Conservation (phyloP, 2,888 invertebrate species). For the Operophtera brumata region DNA sequence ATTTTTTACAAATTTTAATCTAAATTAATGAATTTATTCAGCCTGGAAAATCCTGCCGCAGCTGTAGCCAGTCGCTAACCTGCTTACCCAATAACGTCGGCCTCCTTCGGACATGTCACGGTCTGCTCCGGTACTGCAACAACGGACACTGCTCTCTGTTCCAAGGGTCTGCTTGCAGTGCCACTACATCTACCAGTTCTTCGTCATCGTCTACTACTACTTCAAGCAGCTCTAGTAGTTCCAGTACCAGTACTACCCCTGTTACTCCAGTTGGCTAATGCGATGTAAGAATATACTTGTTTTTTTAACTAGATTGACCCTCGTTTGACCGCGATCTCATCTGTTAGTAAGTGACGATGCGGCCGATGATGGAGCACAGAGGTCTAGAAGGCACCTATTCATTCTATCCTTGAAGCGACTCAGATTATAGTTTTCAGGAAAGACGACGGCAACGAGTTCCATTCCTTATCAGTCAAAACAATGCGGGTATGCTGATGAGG, state of each 20-base stretch:
- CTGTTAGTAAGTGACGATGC: too few relatives aligned
- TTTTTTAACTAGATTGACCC: too few relatives aligned
- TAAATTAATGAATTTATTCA: slow-evolving; percentile 5
- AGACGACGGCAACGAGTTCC: too few relatives aligned
- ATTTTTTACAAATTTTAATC: too few relatives aligned
- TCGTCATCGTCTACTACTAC: slow-evolving; percentile 36
- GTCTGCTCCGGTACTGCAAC: slow-evolving; percentile 49
- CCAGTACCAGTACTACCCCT: slow-evolving; percentile 20
- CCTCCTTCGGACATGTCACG: slow-evolving; percentile 42
- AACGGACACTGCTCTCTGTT: slow-evolving; percentile 54
- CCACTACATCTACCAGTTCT: slow-evolving; percentile 23
- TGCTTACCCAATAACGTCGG: slow-evolving; percentile 50
- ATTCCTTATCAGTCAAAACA: too few relatives aligned
- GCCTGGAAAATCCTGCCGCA: slow-evolving; percentile 37
- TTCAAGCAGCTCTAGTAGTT: slow-evolving; percentile 24
- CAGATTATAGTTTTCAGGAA: too few relatives aligned
- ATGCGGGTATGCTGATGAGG: too few relatives aligned
- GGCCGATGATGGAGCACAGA: too few relatives aligned
- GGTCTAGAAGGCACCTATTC: too few relatives aligned
- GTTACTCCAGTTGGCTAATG: not conserved
- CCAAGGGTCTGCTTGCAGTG: slow-evolving; percentile 45
- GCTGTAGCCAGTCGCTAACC: slow-evolving; percentile 44
- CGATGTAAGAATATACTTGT: not conserved
- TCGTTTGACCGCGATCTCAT: too few relatives aligned
- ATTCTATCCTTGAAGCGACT: too few relatives aligned